phyloP scores from a whole-genome alignment of 1,140 invertebrate species.

The Portunus trituberculatus region DNA sequence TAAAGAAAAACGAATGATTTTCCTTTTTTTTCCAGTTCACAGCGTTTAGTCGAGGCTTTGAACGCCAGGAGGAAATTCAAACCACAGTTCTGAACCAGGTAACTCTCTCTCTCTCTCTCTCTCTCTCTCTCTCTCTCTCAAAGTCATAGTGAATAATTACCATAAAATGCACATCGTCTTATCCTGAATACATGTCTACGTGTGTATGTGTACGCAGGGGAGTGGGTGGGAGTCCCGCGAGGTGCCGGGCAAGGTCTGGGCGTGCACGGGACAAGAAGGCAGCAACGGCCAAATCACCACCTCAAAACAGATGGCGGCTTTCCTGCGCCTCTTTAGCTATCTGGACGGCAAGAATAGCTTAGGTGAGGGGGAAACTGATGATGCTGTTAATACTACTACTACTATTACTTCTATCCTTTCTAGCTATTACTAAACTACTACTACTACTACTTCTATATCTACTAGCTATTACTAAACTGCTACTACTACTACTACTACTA shows the following conservation, averaged over 20 bases:
- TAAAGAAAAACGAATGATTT: too few species aligned
- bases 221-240: not conserved
- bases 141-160: too few species aligned
- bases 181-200: not conserved
- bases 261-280: constrained; percentile 5
- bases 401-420: too few species aligned
- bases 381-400: not conserved
- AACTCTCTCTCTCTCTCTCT: not conserved
- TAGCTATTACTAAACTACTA: too few species aligned
- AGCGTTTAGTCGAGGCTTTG: constrained; percentile 3
- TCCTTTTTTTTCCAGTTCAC: constrained; percentile 24
- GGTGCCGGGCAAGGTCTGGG: constrained; percentile 43
- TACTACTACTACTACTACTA: not conserved
- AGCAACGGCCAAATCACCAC: not conserved
- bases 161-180: too few species aligned
- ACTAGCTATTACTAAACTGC: too few species aligned
- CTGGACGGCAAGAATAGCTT: constrained; percentile 5
- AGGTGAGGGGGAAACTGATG: not conserved
- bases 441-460: too few species aligned
- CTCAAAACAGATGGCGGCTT: not conserved
- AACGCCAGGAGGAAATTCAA: not conserved
- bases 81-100: not conserved
- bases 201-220: not conserved
- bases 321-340: constrained; percentile 46
- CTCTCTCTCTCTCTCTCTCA: not conserved